These are phyloP conservation scores for Triplophysa siluroides DNA, from an alignment of 2,113 vertebrate genomes.

Conservation along the genomic window DNA sequence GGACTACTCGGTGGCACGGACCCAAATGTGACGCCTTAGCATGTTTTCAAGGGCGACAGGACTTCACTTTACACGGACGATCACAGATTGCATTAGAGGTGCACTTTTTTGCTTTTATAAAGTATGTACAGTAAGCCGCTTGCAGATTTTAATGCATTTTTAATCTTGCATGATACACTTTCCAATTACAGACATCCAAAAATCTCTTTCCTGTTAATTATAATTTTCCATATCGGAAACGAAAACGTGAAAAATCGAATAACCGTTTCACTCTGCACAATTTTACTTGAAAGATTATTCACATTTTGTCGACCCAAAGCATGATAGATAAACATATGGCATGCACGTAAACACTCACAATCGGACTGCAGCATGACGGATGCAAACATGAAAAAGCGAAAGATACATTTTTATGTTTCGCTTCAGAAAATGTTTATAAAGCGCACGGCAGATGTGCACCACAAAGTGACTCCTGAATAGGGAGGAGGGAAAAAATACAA, in stretches of 20 bases:
- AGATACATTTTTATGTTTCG: conserved; percentile 60
- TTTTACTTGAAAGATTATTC: conserved; percentile 39
- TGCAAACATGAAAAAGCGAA: conserved; percentile 51
- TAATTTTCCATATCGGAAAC: conserved; percentile 9
- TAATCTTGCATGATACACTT: neutral
- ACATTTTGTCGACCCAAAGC: conserved; percentile 48
- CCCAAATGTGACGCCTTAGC: conserved; percentile 12
- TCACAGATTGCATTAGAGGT: conserved; percentile 1
- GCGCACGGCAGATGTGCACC: conserved; percentile 52
- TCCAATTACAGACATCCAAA: neutral
- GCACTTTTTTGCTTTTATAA: conserved; percentile 10
- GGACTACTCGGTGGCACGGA: conserved; percentile 8
- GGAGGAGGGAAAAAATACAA: conserved; percentile 51
- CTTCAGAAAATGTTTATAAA: conserved; percentile 61
- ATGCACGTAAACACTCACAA: conserved; percentile 33
- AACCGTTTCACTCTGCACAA: conserved; percentile 33
- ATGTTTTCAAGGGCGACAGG: conserved; percentile 35
- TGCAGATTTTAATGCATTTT: conserved; percentile 5
- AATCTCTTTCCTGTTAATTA: conserved; percentile 11
- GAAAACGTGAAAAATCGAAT: neutral
- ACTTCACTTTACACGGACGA: conserved; percentile 9
- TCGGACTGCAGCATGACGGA: conserved; percentile 33
- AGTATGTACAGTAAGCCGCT: neutral
- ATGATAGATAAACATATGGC: conserved; percentile 49
- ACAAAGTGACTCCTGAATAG: conserved; percentile 60